phyloP scores from a whole-genome alignment of 2,797 vertebrate species.

The Arrhamphus sclerolepis region DNA sequence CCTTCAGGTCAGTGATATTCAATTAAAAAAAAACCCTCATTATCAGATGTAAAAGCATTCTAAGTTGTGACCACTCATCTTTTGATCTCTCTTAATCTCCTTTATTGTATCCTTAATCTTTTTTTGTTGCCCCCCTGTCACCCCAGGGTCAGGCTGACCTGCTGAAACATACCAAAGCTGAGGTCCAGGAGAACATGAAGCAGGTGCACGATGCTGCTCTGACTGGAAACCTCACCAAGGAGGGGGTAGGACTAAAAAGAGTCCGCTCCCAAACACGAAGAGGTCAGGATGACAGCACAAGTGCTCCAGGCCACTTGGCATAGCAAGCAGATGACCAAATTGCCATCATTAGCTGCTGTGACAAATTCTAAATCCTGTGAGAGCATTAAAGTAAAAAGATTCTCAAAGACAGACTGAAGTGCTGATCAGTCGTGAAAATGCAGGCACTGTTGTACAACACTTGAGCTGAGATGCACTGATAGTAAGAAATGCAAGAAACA shows the following conservation, averaged over 20 bases:
- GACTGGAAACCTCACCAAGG: constrained; percentile 88
- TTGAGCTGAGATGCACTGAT: constrained; percentile 6
- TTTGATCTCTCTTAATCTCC: constrained; percentile 6
- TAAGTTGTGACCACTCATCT: constrained; percentile 30
- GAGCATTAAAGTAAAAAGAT: constrained; percentile 2
- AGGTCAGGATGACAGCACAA: constrained; percentile 75
- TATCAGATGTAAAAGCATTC: no score
- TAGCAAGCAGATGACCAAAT: constrained; percentile 18
- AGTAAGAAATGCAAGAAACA: constrained; percentile 6
- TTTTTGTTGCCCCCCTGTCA: background rate
- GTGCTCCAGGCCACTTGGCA: constrained; percentile 19
- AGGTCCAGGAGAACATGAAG: constrained; percentile 92
- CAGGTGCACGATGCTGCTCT: constrained; percentile 91
- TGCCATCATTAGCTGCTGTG: constrained; percentile 23
- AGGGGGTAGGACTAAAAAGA: constrained; percentile 69
- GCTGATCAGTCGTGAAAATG: constrained; percentile 22
- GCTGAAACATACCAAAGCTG: constrained; percentile 89
- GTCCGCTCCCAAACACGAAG: constrained; percentile 70
- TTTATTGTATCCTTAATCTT: background rate
- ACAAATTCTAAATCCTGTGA: constrained; percentile 4
- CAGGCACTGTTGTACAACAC: constrained; percentile 15
- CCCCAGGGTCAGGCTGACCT: constrained; percentile 92
- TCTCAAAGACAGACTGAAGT: constrained; percentile 8
- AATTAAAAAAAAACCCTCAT: no score
- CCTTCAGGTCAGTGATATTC: constrained; percentile 85